Percentiles rank a stretch among this genome's conserved stretches.
Conservation (phyloP, 1,140 invertebrate species). For the Saxidomus purpurata region DNA sequence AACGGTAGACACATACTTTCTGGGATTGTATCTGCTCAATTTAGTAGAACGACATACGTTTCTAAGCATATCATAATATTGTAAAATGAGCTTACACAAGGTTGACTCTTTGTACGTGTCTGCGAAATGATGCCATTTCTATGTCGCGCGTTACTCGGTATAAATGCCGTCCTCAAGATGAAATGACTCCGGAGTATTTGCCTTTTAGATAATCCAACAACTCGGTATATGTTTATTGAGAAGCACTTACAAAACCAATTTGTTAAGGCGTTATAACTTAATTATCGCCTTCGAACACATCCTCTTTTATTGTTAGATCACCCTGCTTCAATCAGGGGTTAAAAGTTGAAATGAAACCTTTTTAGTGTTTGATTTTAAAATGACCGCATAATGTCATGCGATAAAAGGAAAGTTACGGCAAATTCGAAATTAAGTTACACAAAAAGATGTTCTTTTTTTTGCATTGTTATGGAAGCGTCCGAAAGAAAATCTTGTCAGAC, state of each 20-base stretch:
- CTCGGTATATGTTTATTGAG: not conserved
- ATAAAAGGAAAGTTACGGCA: constrained; percentile 13
- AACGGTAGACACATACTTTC: too few relatives aligned
- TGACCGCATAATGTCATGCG: not conserved
- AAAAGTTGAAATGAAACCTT: constrained; percentile 20
- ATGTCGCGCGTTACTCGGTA: too few relatives aligned
- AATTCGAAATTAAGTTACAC: constrained; percentile 41
- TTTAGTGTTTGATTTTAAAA: constrained; percentile 5
- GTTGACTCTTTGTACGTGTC: too few relatives aligned
- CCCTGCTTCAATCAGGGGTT: not conserved
- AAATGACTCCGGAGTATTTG: too few relatives aligned
- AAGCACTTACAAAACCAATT: not conserved
- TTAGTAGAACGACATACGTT: too few relatives aligned
- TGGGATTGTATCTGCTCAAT: too few relatives aligned
- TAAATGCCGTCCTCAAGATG: too few relatives aligned
- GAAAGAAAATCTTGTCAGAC: not conserved
- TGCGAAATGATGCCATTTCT: too few relatives aligned
- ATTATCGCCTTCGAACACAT: not conserved
- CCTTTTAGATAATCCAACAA: too few relatives aligned
- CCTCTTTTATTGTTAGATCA: not conserved
- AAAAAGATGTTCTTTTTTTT: not conserved
- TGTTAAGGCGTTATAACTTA: not conserved
- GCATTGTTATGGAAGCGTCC: not conserved
- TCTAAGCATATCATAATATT: too few relatives aligned
- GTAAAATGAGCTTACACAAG: too few relatives aligned